Evolutionary conservation across 2,113 vertebrate species (phyloP).

Genomic region (Sisor rabdophorus): DNA sequence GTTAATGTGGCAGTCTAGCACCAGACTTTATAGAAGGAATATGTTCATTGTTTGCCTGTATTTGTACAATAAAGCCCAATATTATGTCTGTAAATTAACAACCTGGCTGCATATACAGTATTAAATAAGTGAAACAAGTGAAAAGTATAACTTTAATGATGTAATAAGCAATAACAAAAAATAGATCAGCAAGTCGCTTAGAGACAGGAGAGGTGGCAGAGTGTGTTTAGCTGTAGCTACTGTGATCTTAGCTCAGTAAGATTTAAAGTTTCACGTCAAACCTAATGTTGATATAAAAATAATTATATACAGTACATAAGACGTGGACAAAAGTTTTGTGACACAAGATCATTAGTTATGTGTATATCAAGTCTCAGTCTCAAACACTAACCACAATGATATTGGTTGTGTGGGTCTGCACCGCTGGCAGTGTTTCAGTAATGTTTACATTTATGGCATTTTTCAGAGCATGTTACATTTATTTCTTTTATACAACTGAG

Average conservation of each 20-base stretch:
- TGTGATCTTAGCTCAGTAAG: not conserved
- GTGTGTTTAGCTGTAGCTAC: not conserved
- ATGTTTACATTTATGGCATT: no score
- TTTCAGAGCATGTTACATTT: no score
- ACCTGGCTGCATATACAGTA: not conserved
- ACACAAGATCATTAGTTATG: no score
- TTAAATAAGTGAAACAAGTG: not conserved
- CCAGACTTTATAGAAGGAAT: conserved; percentile 40
- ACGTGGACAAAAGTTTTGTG: not conserved
- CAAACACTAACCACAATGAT: no score
- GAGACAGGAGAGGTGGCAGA: not conserved
- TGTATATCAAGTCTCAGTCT: no score
- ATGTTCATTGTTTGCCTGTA: conserved; percentile 23
- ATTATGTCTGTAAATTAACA: not conserved
- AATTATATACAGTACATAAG: not conserved
- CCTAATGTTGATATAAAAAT: not conserved
- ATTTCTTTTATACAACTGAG: no score
- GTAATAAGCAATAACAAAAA: not conserved
- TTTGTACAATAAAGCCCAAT: conserved; percentile 6
- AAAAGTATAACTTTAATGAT: not conserved
- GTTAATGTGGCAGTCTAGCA: conserved; percentile 54
- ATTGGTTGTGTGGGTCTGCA: no score
- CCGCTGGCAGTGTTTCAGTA: no score
- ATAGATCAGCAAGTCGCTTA: not conserved
- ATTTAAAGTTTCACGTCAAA: not conserved